phyloP scores from a whole-genome alignment of 2,888 invertebrate genomes.

The Macrophya alboannulata region DNA sequence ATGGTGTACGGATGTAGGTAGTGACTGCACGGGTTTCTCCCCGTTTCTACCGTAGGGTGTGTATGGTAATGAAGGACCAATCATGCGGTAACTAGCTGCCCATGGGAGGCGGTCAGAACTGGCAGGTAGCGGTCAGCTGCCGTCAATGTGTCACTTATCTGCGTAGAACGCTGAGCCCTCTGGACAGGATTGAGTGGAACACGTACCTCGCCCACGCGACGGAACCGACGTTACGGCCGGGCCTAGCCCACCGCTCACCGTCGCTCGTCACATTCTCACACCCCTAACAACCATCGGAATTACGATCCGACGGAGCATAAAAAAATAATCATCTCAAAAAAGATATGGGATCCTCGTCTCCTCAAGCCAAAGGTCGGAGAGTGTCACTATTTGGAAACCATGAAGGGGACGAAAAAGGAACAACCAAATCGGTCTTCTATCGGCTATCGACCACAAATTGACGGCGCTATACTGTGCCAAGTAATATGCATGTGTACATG shows the following conservation, averaged over 20 bases:
- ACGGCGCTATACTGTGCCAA: background rate
- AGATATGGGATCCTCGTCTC: slow-evolving; percentile 8
- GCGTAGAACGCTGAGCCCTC: slow-evolving; percentile 76
- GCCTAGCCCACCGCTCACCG: slow-evolving; percentile 23
- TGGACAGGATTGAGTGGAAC: slow-evolving; percentile 64
- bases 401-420: background rate
- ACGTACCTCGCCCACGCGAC: slow-evolving; percentile 44
- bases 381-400: background rate
- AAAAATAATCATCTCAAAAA: slow-evolving; percentile 20
- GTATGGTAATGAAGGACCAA: slow-evolving; percentile 80
- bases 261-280: slow-evolving; percentile 27
- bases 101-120: slow-evolving; percentile 78
- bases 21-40: slow-evolving; percentile 36
- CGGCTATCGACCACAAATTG: background rate
- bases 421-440: background rate
- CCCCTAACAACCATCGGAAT: slow-evolving; percentile 42
- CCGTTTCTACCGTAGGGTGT: slow-evolving; percentile 58
- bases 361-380: background rate
- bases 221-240: slow-evolving; percentile 42
- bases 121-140: slow-evolving; percentile 78
- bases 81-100: slow-evolving; percentile 80
- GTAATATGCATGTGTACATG: background rate
- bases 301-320: slow-evolving; percentile 35
- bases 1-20: background rate
- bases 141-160: slow-evolving; percentile 80